These are phyloP conservation scores for Borostomias antarcticus DNA, from an alignment of 2,797 vertebrate genomes.

Conservation along the genomic window DNA sequence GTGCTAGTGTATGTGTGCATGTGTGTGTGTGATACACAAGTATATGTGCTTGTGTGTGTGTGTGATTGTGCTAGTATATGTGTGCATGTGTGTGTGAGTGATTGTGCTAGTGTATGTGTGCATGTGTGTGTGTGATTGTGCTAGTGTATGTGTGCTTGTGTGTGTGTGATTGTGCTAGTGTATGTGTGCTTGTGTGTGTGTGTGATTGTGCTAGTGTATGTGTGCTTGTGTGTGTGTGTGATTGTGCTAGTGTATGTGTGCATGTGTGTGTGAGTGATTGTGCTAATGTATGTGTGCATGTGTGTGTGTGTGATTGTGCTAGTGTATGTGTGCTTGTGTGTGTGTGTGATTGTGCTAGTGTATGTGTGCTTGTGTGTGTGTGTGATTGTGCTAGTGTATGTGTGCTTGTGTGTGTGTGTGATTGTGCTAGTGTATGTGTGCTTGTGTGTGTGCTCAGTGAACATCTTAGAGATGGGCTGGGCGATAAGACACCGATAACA, in stretches of 20 bases:
- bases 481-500: constrained; percentile 50
- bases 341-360: background rate
- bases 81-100: constrained; percentile 6
- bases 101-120: background rate
- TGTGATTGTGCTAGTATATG: background rate
- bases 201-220: too few species aligned
- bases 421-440: background rate
- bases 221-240: constrained; percentile 18
- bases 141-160: background rate
- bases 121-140: background rate
- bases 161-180: too few species aligned
- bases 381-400: background rate
- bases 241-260: constrained; percentile 9
- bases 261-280: constrained; percentile 43
- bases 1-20: constrained; percentile 40
- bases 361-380: background rate
- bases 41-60: background rate
- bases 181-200: constrained; percentile 21
- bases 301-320: background rate
- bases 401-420: background rate
- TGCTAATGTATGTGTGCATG: constrained; percentile 38
- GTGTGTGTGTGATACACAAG: background rate
- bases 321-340: too few species aligned
- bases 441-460: too few species aligned
- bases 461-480: constrained; percentile 53